Conservation (phyloP, 2,888 invertebrate genomes). For the Netelia fuscicornis region DNA sequence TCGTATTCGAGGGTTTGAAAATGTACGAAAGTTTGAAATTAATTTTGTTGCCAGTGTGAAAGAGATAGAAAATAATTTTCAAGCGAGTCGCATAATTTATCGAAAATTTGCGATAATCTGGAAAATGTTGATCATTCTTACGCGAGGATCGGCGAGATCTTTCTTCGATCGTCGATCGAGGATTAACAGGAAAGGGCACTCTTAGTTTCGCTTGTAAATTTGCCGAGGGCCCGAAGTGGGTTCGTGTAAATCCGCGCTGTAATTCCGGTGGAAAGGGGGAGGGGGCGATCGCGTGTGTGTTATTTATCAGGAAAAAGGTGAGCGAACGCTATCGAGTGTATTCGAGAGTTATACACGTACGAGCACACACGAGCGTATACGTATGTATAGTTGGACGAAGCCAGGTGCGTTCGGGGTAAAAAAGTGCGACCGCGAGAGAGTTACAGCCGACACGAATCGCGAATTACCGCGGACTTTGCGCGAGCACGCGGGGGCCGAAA, state of each 20-base stretch:
- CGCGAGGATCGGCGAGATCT: not conserved
- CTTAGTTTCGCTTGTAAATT: slow-evolving; percentile 82
- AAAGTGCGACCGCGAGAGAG: slow-evolving; percentile 72
- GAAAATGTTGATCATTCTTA: no score
- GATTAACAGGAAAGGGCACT: slow-evolving; percentile 83
- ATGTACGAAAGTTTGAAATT: no score
- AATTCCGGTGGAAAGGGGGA: slow-evolving; percentile 79
- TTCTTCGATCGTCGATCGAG: slow-evolving; percentile 70
- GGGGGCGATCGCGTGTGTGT: slow-evolving; percentile 68
- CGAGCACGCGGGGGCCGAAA: slow-evolving; percentile 70
- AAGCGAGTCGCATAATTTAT: no score
- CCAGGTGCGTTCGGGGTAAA: slow-evolving; percentile 70
- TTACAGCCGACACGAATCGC: slow-evolving; percentile 83
- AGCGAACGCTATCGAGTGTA: slow-evolving; percentile 34
- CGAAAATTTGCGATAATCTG: no score
- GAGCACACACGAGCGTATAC: not conserved
- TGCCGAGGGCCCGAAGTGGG: slow-evolving; percentile 73
- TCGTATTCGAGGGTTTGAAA: not conserved
- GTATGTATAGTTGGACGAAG: slow-evolving; percentile 45
- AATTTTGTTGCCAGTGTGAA: no score
- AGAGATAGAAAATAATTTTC: no score
- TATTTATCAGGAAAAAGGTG: slow-evolving; percentile 47
- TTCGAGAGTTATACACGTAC: not conserved
- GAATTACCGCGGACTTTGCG: slow-evolving; percentile 78
- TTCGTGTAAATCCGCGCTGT: slow-evolving; percentile 81